These are phyloP conservation scores for Diprion similis DNA, from an alignment of 1,140 invertebrate genomes.

Conservation along the genomic window DNA sequence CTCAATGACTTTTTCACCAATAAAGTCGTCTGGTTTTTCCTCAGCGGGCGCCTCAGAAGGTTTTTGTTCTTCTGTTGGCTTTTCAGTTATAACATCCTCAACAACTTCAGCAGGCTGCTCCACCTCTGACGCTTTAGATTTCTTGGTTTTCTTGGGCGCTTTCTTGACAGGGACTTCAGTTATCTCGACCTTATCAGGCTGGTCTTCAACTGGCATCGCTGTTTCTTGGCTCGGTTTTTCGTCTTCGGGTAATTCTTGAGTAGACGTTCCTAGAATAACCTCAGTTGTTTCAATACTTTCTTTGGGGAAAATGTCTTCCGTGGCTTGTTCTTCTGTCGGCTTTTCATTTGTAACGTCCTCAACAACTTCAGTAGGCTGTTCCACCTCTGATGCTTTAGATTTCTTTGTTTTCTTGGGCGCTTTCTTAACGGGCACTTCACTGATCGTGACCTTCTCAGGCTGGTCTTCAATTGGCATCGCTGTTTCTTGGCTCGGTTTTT, in stretches of 20 bases:
- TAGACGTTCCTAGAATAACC: slow-evolving; percentile 29
- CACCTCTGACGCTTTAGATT: slow-evolving; percentile 24
- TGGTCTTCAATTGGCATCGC: slow-evolving; percentile 24
- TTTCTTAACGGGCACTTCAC: slow-evolving; percentile 29
- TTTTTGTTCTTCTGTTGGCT: slow-evolving; percentile 15
- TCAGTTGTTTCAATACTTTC: slow-evolving; percentile 26
- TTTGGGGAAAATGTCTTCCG: neutral
- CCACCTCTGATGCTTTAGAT: slow-evolving; percentile 17
- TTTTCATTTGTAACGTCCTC: slow-evolving; percentile 22
- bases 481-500: slow-evolving; percentile 18
- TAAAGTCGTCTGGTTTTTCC: slow-evolving; percentile 22
- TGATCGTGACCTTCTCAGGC: slow-evolving; percentile 31
- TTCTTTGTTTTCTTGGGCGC: slow-evolving; percentile 21
- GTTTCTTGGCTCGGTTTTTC: slow-evolving; percentile 19
- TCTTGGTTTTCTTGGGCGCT: slow-evolving; percentile 25
- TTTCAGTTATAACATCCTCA: slow-evolving; percentile 31
- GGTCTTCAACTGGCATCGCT: slow-evolving; percentile 18
- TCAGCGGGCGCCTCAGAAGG: slow-evolving; percentile 21
- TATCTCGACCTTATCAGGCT: slow-evolving; percentile 22
- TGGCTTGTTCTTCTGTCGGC: slow-evolving; percentile 20
- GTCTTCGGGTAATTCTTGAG: slow-evolving; percentile 34
- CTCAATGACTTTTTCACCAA: slow-evolving; percentile 43
- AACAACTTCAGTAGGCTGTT: slow-evolving; percentile 23
- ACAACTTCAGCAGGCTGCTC: slow-evolving; percentile 31
- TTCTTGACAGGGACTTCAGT: slow-evolving; percentile 33